These are phyloP conservation scores for Maniola jurtina DNA, from an alignment of 1,140 invertebrate species.

Conservation along the genomic window DNA sequence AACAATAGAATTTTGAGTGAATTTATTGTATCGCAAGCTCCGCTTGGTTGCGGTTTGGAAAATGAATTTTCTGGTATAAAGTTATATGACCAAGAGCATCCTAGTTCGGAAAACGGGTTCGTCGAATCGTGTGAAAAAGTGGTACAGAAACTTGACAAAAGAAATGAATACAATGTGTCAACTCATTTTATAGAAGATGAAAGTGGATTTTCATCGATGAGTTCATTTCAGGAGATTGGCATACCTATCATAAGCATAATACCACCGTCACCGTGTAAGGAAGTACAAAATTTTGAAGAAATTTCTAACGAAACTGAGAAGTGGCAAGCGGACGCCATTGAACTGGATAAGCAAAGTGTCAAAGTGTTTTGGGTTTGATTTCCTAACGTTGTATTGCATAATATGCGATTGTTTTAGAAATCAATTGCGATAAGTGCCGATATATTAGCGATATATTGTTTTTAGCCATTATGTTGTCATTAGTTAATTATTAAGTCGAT, in stretches of 20 bases:
- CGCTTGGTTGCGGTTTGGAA: constrained; percentile 47
- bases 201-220: constrained; percentile 90
- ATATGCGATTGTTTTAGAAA: not conserved
- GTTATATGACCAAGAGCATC: constrained; percentile 58
- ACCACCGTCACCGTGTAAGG: constrained; percentile 68
- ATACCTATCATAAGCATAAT: constrained; percentile 79
- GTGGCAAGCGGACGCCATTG: constrained; percentile 56
- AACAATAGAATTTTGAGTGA: constrained; percentile 45
- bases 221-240: constrained; percentile 88
- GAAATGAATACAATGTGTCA: constrained; percentile 67
- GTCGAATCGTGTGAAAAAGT: constrained; percentile 39
- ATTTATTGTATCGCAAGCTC: constrained; percentile 46
- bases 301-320: constrained; percentile 51
- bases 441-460: constrained; percentile 14
- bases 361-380: constrained; percentile 73
- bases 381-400: constrained; percentile 15
- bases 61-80: constrained; percentile 68
- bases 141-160: constrained; percentile 58
- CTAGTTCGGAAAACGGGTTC: constrained; percentile 32
- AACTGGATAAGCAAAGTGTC: constrained; percentile 65
- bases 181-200: constrained; percentile 83
- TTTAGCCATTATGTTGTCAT: constrained; percentile 26
- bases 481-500: constrained; percentile 28
- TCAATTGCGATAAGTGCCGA: constrained; percentile 18
- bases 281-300: constrained; percentile 56